A percentile compares a stretch with the other conserved stretches of the same genome.
Evolutionary conservation across 2,113 vertebrate species (phyloP).

Genomic region (Coryphaenoides rupestris): DNA sequence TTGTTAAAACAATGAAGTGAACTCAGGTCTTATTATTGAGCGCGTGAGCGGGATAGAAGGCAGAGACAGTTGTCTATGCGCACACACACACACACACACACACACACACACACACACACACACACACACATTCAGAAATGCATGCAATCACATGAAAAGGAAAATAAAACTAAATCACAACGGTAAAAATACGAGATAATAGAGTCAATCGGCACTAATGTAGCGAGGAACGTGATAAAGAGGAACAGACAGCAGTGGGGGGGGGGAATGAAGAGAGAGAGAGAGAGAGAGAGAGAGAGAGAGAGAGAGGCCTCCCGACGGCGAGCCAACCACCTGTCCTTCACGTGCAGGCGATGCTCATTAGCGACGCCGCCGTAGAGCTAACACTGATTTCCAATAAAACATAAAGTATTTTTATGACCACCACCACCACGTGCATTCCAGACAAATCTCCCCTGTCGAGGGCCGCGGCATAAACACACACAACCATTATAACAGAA

Average conservation of each 20-base stretch:
- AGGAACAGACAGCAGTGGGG: not conserved
- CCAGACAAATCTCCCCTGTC: too few species aligned
- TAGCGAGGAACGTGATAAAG: not conserved
- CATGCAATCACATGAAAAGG: too few species aligned
- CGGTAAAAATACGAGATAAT: not conserved
- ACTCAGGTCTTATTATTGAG: slow-evolving; percentile 18
- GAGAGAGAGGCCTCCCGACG: not conserved
- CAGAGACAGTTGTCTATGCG: not conserved
- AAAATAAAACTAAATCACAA: not conserved
- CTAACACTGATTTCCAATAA: not conserved
- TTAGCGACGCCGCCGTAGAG: not conserved
- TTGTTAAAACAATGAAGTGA: slow-evolving; percentile 32
- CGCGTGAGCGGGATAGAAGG: not conserved
- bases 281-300: not conserved
- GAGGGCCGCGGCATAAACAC: too few species aligned
- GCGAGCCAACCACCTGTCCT: slow-evolving; percentile 2
- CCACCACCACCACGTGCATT: too few species aligned
- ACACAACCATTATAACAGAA: too few species aligned
- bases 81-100: slow-evolving; percentile 6
- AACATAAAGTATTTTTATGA: not conserved
- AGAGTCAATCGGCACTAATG: too few species aligned
- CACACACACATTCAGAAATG: not conserved
- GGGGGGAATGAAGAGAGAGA: not conserved
- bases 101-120: not conserved
- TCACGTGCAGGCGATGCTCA: slow-evolving; percentile 5